These are phyloP conservation scores for Acanthiza pusilla DNA, from an alignment of 2,797 vertebrate species.

Conservation along the genomic window DNA sequence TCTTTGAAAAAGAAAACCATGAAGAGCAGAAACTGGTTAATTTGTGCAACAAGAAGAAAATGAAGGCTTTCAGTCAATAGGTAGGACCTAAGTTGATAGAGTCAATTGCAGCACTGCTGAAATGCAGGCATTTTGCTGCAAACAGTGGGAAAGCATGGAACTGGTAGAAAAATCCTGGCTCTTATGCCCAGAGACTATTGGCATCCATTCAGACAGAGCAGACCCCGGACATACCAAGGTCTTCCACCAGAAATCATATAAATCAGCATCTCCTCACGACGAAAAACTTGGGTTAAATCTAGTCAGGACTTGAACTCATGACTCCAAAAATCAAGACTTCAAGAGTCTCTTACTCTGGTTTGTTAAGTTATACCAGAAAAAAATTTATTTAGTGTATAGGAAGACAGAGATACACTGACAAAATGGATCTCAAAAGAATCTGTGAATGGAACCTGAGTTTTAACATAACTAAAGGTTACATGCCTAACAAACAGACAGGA, in stretches of 20 bases:
- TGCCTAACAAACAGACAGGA: background rate
- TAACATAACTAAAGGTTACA: background rate
- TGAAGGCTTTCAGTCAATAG: background rate
- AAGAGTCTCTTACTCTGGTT: background rate
- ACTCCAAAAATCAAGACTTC: background rate
- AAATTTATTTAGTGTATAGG: background rate
- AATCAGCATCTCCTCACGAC: background rate
- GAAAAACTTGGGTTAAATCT: background rate
- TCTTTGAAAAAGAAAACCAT: background rate
- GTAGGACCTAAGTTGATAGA: background rate
- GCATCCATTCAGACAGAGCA: background rate
- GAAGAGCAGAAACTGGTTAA: background rate
- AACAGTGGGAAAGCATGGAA: background rate
- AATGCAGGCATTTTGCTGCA: background rate
- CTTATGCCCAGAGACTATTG: background rate
- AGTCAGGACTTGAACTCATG: background rate
- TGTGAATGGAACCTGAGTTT: background rate
- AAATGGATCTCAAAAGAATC: background rate
- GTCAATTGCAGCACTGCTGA: background rate
- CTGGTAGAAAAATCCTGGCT: background rate
- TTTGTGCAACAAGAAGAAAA: background rate
- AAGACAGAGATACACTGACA: background rate
- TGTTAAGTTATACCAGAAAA: background rate
- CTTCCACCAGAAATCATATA: background rate
- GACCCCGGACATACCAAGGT: background rate